Percentiles rank a stretch among this genome's conserved stretches.
Evolutionary conservation across 2,888 invertebrate species (phyloP).

Genomic region (Lissonota sp.): DNA sequence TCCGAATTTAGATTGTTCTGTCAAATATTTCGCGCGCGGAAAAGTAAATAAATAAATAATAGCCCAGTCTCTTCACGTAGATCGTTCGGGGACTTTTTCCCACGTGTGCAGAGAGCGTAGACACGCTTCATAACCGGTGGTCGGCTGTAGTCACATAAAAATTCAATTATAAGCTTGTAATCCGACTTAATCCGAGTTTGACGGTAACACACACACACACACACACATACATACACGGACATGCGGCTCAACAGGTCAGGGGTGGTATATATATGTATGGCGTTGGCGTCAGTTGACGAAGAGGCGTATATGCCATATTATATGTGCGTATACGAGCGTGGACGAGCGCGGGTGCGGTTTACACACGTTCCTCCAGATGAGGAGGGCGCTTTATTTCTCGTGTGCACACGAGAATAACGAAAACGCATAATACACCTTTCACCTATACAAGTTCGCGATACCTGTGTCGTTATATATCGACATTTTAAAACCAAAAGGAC

Average conservation of each 20-base stretch:
- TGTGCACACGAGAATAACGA: slow-evolving; percentile 40
- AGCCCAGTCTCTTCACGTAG: neutral
- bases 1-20: too few relatives aligned
- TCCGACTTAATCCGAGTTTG: slow-evolving; percentile 79
- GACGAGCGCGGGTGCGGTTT: neutral
- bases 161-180: slow-evolving; percentile 80
- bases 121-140: slow-evolving; percentile 19
- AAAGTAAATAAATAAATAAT: too few relatives aligned
- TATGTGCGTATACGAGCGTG: slow-evolving; percentile 14
- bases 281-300: slow-evolving; percentile 70
- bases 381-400: slow-evolving; percentile 34
- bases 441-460: slow-evolving; percentile 3
- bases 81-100: slow-evolving; percentile 1
- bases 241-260: slow-evolving; percentile 78
- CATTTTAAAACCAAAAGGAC: too few relatives aligned
- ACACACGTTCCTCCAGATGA: slow-evolving; percentile 28
- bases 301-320: slow-evolving; percentile 13
- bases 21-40: too few relatives aligned
- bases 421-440: slow-evolving; percentile 47
- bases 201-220: slow-evolving; percentile 63
- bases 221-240: neutral
- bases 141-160: slow-evolving; percentile 72
- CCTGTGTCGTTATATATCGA: too few relatives aligned
- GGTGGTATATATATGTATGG: slow-evolving; percentile 63
- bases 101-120: neutral